phyloP scores from a whole-genome alignment of 2,888 invertebrate species.

The Melieria crassipennis region DNA sequence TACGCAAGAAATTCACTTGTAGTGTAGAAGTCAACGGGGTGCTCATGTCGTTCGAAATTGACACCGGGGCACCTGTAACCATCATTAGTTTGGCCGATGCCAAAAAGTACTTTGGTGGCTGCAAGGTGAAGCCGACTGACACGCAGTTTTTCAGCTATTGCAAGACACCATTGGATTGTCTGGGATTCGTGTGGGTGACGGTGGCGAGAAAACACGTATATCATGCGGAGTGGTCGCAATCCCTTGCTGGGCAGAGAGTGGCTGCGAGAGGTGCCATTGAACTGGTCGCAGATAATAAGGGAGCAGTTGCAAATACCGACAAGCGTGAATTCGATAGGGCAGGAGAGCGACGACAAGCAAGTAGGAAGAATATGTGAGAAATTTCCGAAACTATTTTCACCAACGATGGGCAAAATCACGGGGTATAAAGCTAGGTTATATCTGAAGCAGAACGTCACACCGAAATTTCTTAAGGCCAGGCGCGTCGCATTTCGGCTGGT shows the following conservation, averaged over 20 bases:
- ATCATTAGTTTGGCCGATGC: slow-evolving; percentile 34
- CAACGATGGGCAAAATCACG: slow-evolving; percentile 22
- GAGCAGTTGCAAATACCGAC: background rate
- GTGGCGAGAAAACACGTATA: slow-evolving; percentile 21
- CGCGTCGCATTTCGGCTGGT: slow-evolving; percentile 27
- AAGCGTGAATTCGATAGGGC: background rate
- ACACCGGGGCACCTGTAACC: slow-evolving; percentile 36
- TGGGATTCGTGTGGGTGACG: slow-evolving; percentile 23
- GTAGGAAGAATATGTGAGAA: slow-evolving; percentile 17
- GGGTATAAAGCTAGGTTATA: background rate
- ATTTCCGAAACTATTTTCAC: slow-evolving; percentile 20
- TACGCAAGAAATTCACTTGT: background rate
- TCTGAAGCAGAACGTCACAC: no score
- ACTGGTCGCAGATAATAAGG: slow-evolving; percentile 24
- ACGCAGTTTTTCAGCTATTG: slow-evolving; percentile 33
- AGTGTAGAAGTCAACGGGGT: slow-evolving; percentile 1
- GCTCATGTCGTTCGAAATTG: slow-evolving; percentile 30
- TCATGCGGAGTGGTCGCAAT: slow-evolving; percentile 31
- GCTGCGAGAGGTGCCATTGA: slow-evolving; percentile 26
- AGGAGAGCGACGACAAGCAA: slow-evolving; percentile 10
- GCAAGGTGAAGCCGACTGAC: slow-evolving; percentile 29
- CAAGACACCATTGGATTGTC: slow-evolving; percentile 30
- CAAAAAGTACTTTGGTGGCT: slow-evolving; percentile 28
- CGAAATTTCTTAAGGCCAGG: no score
- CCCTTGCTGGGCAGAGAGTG: slow-evolving; percentile 34